Evolutionary conservation across 2,888 invertebrate species (phyloP).

Genomic region (Sceliomorpha sp.): DNA sequence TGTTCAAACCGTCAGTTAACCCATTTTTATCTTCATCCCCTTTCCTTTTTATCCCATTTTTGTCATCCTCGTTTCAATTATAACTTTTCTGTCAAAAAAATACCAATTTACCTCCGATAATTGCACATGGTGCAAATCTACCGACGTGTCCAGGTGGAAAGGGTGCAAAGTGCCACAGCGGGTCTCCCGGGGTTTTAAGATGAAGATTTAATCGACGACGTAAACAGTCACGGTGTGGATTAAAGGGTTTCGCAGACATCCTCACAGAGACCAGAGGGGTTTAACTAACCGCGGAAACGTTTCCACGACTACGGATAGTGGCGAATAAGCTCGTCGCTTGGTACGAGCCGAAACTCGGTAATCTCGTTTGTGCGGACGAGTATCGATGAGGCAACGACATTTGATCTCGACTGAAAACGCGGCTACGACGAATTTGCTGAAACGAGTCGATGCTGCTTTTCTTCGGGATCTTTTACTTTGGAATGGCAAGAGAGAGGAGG

Average conservation of each 20-base stretch:
- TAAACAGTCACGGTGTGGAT: constrained; percentile 70
- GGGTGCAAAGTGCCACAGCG: constrained; percentile 25
- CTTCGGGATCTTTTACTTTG: too few species aligned
- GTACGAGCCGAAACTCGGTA: constrained; percentile 44
- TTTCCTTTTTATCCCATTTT: too few species aligned
- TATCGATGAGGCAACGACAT: constrained; percentile 64
- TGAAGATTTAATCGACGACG: constrained; percentile 72
- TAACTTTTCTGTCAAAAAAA: too few species aligned
- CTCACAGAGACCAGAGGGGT: constrained; percentile 52
- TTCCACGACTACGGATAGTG: constrained; percentile 42
- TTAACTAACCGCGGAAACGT: constrained; percentile 58
- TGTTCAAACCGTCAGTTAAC: too few species aligned
- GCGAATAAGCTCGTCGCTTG: constrained; percentile 35
- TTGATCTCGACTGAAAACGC: constrained; percentile 57
- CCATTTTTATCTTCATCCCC: too few species aligned
- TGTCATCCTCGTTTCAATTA: too few species aligned
- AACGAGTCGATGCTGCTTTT: constrained; percentile 30
- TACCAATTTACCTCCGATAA: constrained; percentile 18
- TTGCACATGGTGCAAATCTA: constrained; percentile 18
- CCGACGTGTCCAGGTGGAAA: constrained; percentile 22
- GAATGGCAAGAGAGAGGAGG: too few species aligned
- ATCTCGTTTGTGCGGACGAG: constrained; percentile 47
- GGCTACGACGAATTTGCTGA: constrained; percentile 31
- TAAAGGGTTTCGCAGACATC: constrained; percentile 58
- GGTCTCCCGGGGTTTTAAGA: constrained; percentile 61